Evolutionary conservation across 2,888 invertebrate genomes (phyloP), one percentile per base, ranked within the genome.

Genomic region (Gonocerus acuteangulatus): DNA sequence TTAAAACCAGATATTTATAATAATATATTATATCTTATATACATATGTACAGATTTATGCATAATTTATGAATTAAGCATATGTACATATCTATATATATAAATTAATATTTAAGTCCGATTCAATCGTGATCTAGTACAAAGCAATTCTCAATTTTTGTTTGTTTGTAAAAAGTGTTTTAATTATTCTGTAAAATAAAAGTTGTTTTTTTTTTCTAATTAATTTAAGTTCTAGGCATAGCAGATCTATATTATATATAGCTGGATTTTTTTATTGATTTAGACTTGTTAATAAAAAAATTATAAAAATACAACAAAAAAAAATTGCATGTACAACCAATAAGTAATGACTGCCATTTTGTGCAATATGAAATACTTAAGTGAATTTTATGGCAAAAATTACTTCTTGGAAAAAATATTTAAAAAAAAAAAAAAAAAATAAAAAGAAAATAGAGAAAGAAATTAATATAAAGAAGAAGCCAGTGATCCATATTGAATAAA

Each of bases 121-220:
- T 51, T 51, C 19, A 34, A 51, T 51, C 32, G 51, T 51, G 51
- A 51, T 51, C 34, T 51, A 51, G 51, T 51, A 51, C 51, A 51
- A 51, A 51, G 51, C 34, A 51, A 34, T 1, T 16, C 32, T 19
- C 19, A 32, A 32, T 51, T 27, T 51, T 51, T 34, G 32, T 51
- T 34, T 27, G 51, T 16, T 27, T 27, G 27, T 48, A 27, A 48
- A 18, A 16, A 27, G 18, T 32, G 18, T 48, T 48, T 48, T 32
- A 49, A 49, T 19, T 34, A 19, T 51, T 34, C 34, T 19, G 32
- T 18, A 13, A 36, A 51, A 48, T 23, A 15, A 48, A 2, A 34
- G 15, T 27, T 16, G 27, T 27, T 27, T 19, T 51, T 51, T 15
- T 32, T 48, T 51, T 34, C 34, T 34, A 51, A 34, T 51, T 51